Conservation (phyloP, 2,113 vertebrate species). For the Gambusia holbrooki region DNA sequence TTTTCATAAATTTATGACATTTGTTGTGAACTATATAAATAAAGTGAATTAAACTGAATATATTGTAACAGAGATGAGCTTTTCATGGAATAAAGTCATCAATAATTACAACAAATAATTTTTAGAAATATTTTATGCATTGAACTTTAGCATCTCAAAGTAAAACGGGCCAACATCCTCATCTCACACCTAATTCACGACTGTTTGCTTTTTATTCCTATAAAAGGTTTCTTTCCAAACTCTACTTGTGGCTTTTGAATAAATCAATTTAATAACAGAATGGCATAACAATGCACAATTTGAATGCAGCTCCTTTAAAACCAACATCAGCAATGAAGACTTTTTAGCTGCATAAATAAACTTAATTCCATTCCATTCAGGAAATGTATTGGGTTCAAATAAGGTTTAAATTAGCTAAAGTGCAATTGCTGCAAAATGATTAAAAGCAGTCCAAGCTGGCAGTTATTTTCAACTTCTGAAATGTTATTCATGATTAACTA, state of each 20-base stretch:
- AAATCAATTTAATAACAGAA: not conserved
- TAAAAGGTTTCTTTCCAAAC: conserved; percentile 2
- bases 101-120: not conserved
- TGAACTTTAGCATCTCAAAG: not conserved
- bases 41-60: too few relatives aligned
- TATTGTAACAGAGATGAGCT: too few relatives aligned
- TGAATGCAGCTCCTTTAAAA: conserved; percentile 1
- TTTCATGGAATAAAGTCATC: too few relatives aligned
- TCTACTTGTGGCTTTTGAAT: not conserved
- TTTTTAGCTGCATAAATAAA: conserved; percentile 7
- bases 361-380: conserved; percentile 3
- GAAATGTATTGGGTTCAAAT: conserved; percentile 22
- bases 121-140: not conserved
- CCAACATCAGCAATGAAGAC: not conserved
- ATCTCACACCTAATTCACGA: not conserved
- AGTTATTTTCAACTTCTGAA: conserved; percentile 36
- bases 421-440: conserved; percentile 2
- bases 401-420: conserved; percentile 11
- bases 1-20: too few relatives aligned
- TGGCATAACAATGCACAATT: not conserved
- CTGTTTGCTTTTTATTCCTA: not conserved
- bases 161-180: not conserved
- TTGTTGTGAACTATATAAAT: too few relatives aligned
- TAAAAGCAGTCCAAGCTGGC: conserved; percentile 28
- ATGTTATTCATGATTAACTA: conserved; percentile 42